phyloP scores from a whole-genome alignment of 2,113 vertebrate species.

The Spea multiplicata region DNA sequence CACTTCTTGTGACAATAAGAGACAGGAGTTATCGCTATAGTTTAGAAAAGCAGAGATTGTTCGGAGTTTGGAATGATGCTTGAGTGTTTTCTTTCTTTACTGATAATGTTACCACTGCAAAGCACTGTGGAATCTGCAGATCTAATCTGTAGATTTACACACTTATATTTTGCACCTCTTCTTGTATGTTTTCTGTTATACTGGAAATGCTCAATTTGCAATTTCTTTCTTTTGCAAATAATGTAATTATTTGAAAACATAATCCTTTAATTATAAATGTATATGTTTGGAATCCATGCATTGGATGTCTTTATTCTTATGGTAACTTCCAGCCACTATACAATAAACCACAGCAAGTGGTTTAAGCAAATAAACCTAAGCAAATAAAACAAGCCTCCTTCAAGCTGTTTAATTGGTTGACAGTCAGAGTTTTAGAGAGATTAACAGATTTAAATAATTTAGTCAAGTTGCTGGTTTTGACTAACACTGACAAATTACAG shows the following conservation, averaged over 20 bases:
- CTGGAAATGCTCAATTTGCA: no score
- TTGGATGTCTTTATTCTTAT: slow-evolving; percentile 36
- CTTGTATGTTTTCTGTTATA: no score
- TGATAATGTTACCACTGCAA: no score
- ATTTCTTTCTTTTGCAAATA: slow-evolving; percentile 9
- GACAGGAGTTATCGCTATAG: no score
- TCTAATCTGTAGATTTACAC: no score
- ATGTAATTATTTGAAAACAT: slow-evolving; percentile 22
- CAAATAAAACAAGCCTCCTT: slow-evolving; percentile 33
- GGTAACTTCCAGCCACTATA: slow-evolving; percentile 36
- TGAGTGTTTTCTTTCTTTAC: no score
- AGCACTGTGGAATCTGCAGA: no score
- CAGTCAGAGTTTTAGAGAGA: slow-evolving; percentile 46
- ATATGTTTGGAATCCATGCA: slow-evolving; percentile 40
- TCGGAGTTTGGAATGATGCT: no score
- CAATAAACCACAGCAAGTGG: slow-evolving; percentile 21
- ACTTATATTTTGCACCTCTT: no score
- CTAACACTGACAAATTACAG: slow-evolving; percentile 35
- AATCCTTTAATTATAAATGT: slow-evolving; percentile 28
- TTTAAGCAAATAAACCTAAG: neutral
- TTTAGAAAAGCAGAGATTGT: no score
- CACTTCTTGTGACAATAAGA: no score
- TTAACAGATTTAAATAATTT: slow-evolving; percentile 49
- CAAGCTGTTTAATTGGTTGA: slow-evolving; percentile 39
- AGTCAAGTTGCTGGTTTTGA: slow-evolving; percentile 39